Base-by-base conservation (phyloP, 2,797 vertebrate genomes). In the Ctenosaura bakeri region DNA sequence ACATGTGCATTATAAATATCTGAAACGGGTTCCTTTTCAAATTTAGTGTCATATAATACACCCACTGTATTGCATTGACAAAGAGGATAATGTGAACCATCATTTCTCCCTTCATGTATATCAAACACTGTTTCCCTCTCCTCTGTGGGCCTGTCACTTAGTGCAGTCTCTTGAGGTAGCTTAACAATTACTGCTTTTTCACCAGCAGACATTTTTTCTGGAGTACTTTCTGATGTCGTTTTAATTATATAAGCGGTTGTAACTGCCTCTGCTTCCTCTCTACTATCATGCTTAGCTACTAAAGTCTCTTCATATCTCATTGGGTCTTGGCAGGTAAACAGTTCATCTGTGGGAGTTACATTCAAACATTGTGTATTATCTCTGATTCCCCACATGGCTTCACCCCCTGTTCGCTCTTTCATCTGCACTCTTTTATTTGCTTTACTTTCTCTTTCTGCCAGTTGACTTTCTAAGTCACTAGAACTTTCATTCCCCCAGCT, bases 161-260 rank as follows among this genome's bases (percentile, higher is more conserved):
- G 94, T 87, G 93, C 95, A 96, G 96, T 97, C 97, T 97, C 97
- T 97, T 93, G 97, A 96, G 97, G 96, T 97, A 97, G 93, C 96
- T 97, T 94, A 96, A 97, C 97, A 98, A 98, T 98, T 97, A 98
- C 95, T 86, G 96, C 96, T 96, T 97, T 97, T 97, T 96, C 96
- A 97, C 95, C 87, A 95, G 95, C 96, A 97, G 96, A 96, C 95
- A 96, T 95, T 96, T 97, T 97, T 97, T 97, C 97, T 97, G 94
- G 95, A 97, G 95, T 92, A 95, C 94, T 97, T 97, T 97, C 97
- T 97, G 96, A 97, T 96, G 94, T 96, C 96, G 94, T 97, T 97
- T 98, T 97, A 97, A 97, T 97, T 97, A 96, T 95, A 96, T 94
- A 97, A 96, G 96, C 94, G 92, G 96, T 95, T 93, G 93, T 96